A percentile compares a stretch with the other conserved stretches of the same genome.
These are phyloP conservation scores for Bergia puertoricense DNA, from an alignment of 92 coral and sea anemone species.

Conservation along the genomic window DNA sequence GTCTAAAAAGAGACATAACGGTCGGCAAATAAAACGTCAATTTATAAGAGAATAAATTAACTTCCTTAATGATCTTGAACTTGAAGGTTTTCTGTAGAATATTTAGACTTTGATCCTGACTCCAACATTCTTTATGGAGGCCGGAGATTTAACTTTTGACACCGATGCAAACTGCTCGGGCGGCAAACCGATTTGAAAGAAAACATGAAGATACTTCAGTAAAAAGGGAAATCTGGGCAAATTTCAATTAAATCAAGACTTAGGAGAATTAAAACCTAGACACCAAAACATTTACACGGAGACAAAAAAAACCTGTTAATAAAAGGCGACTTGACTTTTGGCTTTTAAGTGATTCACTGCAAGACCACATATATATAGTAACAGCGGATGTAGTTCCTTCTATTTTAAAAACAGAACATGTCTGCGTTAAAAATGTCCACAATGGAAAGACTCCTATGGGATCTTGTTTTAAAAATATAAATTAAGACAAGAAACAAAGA, in stretches of 20 bases:
- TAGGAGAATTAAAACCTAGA: constrained; percentile 40
- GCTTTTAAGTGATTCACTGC: constrained; percentile 29
- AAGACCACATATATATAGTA: constrained; percentile 17
- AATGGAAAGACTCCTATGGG: constrained; percentile 33
- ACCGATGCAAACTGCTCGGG: constrained; percentile 47
- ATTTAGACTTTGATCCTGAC: no score
- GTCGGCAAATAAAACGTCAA: no score
- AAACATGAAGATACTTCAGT: neutral
- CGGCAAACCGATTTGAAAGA: constrained; percentile 37
- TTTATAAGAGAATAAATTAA: constrained; percentile 22
- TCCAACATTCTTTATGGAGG: constrained; percentile 8
- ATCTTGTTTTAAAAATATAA: constrained; percentile 44
- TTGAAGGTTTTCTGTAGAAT: neutral
- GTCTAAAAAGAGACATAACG: no score
- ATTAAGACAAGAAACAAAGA: neutral
- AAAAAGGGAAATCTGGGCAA: constrained; percentile 15
- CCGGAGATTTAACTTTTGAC: constrained; percentile 47
- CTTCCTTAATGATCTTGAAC: constrained; percentile 18
- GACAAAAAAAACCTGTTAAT: constrained; percentile 22
- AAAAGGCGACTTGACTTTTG: constrained; percentile 36
- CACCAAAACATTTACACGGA: constrained; percentile 21
- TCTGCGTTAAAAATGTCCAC: neutral
- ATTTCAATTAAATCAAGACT: constrained; percentile 27
- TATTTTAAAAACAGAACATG: constrained; percentile 18
- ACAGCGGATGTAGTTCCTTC: constrained; percentile 16